phyloP scores from a whole-genome alignment of 2,113 vertebrate genomes.

The Hystrix cristata region DNA sequence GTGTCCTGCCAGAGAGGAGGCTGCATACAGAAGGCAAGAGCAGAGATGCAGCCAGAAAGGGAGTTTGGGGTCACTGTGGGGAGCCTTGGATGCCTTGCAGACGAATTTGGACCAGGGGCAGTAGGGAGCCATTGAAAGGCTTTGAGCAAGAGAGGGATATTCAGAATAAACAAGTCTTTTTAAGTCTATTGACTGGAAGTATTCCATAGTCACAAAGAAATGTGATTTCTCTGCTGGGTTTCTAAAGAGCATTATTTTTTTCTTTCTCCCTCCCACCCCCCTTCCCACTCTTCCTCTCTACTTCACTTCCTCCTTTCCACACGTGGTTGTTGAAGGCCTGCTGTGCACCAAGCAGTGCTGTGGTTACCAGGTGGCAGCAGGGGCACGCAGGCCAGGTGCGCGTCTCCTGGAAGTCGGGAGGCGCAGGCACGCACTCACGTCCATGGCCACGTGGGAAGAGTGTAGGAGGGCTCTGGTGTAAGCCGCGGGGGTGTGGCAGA shows the following conservation, averaged over 20 bases:
- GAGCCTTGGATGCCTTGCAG: neutral
- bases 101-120: constrained; percentile 61
- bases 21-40: rapidly evolving
- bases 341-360: rapidly evolving
- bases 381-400: neutral
- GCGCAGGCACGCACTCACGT: neutral
- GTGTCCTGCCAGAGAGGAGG: too few relatives aligned
- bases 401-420: neutral
- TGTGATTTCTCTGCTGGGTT: neutral
- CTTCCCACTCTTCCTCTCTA: too few relatives aligned
- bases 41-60: neutral
- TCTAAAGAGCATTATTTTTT: neutral
- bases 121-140: neutral
- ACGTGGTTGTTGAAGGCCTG: neutral
- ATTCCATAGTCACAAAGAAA: neutral
- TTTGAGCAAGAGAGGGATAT: neutral
- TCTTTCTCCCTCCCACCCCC: neutral
- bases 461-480: rapidly evolving
- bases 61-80: neutral
- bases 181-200: neutral
- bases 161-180: neutral
- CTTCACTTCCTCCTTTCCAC: neutral
- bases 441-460: rapidly evolving
- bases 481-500: rapidly evolving
- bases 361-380: too few relatives aligned